These are phyloP conservation scores for Tetrapedia diversipes DNA, from an alignment of 2,888 invertebrate genomes.

Conservation along the genomic window DNA sequence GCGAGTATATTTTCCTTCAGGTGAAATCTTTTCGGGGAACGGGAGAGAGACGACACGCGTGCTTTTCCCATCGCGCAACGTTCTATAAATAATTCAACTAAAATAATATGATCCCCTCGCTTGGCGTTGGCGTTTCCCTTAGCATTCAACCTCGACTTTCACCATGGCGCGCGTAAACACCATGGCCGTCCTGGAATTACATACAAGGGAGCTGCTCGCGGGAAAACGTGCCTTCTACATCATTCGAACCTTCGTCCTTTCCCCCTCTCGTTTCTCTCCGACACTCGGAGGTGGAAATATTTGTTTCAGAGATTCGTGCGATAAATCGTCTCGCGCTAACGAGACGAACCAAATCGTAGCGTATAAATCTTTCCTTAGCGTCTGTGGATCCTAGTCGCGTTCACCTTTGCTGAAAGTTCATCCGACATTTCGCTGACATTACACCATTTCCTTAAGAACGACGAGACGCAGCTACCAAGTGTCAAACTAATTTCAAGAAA, in stretches of 20 bases:
- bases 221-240: conserved; percentile 8
- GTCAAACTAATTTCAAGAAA: background rate
- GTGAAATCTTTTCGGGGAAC: conserved; percentile 9
- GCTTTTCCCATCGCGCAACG: conserved; percentile 40
- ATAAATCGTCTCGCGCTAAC: background rate
- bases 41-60: background rate
- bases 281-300: background rate
- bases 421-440: background rate
- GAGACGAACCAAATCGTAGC: no score
- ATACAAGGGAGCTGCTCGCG: conserved; percentile 14
- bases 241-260: no score
- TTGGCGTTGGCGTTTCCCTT: conserved; percentile 53
- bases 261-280: no score
- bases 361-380: no score
- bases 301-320: background rate
- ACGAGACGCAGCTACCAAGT: no score
- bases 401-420: background rate
- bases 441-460: background rate
- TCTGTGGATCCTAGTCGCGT: background rate
- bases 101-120: conserved; percentile 75
- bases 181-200: conserved; percentile 40
- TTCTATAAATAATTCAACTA: conserved; percentile 81
- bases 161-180: conserved; percentile 60
- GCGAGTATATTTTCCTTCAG: background rate
- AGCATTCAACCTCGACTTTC: conserved; percentile 64